Conservation (phyloP, 1,140 invertebrate genomes). For the Hyphantria cunea region DNA sequence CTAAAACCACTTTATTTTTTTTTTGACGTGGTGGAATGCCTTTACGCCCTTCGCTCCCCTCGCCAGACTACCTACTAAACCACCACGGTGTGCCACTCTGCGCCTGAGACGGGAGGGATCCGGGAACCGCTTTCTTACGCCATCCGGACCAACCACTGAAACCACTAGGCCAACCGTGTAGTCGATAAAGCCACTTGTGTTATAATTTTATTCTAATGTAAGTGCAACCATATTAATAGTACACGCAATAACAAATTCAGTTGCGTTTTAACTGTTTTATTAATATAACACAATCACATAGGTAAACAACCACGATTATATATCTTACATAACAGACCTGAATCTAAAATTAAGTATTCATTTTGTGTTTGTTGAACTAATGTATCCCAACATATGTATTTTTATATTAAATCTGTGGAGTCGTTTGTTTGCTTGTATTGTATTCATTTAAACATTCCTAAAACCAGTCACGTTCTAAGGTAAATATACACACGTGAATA, state of each 20-base stretch:
- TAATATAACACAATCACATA: conserved; percentile 31
- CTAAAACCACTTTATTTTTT: too few relatives aligned
- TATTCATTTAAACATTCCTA: conserved; percentile 40
- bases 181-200: too few relatives aligned
- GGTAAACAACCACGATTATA: conserved; percentile 34
- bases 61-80: too few relatives aligned
- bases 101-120: too few relatives aligned
- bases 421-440: conserved; percentile 29
- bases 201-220: too few relatives aligned
- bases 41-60: too few relatives aligned
- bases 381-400: conserved; percentile 30
- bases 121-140: too few relatives aligned
- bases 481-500: conserved; percentile 36
- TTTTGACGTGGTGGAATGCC: too few relatives aligned
- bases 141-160: too few relatives aligned
- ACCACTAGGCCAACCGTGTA: too few relatives aligned
- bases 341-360: conserved; percentile 36
- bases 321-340: conserved; percentile 21
- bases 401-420: conserved; percentile 30
- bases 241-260: neutral
- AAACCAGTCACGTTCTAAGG: conserved; percentile 44
- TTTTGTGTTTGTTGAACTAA: conserved; percentile 23
- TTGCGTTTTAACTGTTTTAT: conserved; percentile 14
- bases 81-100: too few relatives aligned
- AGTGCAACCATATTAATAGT: too few relatives aligned